These are phyloP conservation scores for Mycalesis mineus DNA, from an alignment of 2,888 invertebrate genomes.

Conservation along the genomic window DNA sequence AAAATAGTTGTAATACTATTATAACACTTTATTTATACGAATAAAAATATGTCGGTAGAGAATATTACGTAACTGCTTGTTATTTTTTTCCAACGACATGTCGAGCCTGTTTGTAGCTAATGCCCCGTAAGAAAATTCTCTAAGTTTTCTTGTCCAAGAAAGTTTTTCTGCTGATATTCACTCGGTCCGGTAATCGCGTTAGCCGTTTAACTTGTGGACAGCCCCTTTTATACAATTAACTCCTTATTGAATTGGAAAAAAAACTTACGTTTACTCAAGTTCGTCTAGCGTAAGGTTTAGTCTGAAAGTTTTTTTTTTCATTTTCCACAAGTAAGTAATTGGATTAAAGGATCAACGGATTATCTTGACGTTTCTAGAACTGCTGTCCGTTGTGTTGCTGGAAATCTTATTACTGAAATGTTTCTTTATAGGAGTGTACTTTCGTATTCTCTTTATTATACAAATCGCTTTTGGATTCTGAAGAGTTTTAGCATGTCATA, in stretches of 20 bases:
- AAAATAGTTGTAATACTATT: not conserved
- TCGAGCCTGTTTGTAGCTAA: slow-evolving; percentile 1
- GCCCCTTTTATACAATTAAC: slow-evolving; percentile 64
- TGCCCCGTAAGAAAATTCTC: slow-evolving; percentile 25
- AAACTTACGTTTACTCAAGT: slow-evolving; percentile 36
- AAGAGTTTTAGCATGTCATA: not conserved
- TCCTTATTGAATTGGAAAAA: slow-evolving; percentile 55
- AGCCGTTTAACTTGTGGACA: slow-evolving; percentile 65
- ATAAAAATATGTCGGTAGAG: too few species aligned
- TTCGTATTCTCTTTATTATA: slow-evolving; percentile 8
- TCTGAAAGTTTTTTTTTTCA: slow-evolving; percentile 28
- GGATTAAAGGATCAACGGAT: slow-evolving; percentile 19
- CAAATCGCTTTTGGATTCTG: not conserved
- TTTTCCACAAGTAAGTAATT: slow-evolving; percentile 28
- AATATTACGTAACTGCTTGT: too few species aligned
- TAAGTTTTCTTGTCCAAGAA: slow-evolving; percentile 41
- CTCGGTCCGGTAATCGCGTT: slow-evolving; percentile 60
- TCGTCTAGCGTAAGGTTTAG: slow-evolving; percentile 31
- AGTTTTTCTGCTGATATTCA: slow-evolving; percentile 56
- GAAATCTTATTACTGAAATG: slow-evolving; percentile 14
- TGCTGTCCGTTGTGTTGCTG: slow-evolving; percentile 14
- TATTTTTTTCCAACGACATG: not conserved
- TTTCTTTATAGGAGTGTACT: slow-evolving; percentile 8
- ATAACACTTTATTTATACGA: too few species aligned
- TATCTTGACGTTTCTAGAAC: slow-evolving; percentile 18